Conservation (phyloP, 2,797 vertebrate species). For the Sebastes steindachneri region DNA sequence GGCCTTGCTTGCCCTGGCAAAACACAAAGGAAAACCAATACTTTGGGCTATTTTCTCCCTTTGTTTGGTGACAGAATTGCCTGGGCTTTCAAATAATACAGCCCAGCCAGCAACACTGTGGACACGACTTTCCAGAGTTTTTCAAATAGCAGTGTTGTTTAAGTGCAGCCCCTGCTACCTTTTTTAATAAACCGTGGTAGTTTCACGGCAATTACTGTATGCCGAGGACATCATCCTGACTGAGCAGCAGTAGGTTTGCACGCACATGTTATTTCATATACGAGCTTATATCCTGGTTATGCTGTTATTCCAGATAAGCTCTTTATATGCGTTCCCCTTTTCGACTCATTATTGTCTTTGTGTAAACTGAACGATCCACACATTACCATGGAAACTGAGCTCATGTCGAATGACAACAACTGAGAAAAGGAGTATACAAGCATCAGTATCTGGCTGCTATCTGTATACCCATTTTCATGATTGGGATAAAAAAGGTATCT, state of each 20-base stretch:
- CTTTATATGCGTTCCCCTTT: conserved; percentile 1
- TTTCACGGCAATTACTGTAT: conserved; percentile 4
- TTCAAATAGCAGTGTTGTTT: conserved; percentile 9
- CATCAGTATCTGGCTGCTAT: neutral
- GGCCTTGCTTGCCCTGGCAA: conserved; percentile 89
- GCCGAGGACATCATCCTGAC: neutral
- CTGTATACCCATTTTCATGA: neutral
- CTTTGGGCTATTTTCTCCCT: conserved; percentile 38
- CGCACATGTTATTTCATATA: neutral
- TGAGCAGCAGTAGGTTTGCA: neutral
- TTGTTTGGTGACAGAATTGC: conserved; percentile 43
- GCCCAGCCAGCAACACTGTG: conserved; percentile 6
- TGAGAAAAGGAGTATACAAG: neutral
- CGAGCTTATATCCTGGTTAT: neutral
- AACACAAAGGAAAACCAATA: conserved; percentile 55
- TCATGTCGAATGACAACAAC: neutral
- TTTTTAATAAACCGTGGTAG: conserved; percentile 18
- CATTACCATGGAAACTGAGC: conserved; percentile 57
- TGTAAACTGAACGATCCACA: neutral
- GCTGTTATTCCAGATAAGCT: neutral
- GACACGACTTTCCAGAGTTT: conserved; percentile 10
- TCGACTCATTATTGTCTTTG: conserved; percentile 27
- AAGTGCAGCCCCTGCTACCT: conserved; percentile 9
- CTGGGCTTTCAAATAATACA: conserved; percentile 23
- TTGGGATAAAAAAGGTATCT: neutral